phyloP scores from a whole-genome alignment of 2,113 vertebrate genomes.

The Cercocebus atys region DNA sequence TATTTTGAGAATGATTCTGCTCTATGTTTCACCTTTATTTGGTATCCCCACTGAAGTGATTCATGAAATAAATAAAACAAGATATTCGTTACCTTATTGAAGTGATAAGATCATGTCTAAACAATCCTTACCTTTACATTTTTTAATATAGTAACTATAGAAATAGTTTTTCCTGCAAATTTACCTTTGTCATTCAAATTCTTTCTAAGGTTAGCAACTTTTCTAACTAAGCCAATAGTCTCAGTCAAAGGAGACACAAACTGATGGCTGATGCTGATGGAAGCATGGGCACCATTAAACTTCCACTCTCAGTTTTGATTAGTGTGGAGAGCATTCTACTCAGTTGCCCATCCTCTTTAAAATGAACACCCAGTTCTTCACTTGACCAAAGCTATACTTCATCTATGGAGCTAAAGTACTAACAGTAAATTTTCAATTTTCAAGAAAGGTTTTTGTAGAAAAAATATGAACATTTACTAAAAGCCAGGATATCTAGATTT shows the following conservation, averaged over 20 bases:
- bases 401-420: background rate
- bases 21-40: background rate
- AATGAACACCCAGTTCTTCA: background rate
- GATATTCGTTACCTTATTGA: background rate
- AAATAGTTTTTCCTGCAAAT: background rate
- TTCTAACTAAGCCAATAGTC: background rate
- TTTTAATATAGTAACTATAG: background rate
- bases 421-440: background rate
- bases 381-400: background rate
- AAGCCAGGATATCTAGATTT: background rate
- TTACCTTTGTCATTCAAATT: background rate
- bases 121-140: background rate
- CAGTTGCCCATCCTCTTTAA: background rate
- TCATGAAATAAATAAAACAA: background rate
- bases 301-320: background rate
- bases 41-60: background rate
- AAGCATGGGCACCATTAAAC: accelerated
- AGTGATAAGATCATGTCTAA: background rate
- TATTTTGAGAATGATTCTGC: background rate
- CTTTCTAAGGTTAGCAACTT: background rate
- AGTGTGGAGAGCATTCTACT: background rate
- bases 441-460: background rate
- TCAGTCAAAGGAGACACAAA: background rate
- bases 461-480: background rate
- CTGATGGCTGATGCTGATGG: background rate